These are phyloP conservation scores for Neoarius graeffei DNA, from an alignment of 2,113 vertebrate species.

Conservation along the genomic window DNA sequence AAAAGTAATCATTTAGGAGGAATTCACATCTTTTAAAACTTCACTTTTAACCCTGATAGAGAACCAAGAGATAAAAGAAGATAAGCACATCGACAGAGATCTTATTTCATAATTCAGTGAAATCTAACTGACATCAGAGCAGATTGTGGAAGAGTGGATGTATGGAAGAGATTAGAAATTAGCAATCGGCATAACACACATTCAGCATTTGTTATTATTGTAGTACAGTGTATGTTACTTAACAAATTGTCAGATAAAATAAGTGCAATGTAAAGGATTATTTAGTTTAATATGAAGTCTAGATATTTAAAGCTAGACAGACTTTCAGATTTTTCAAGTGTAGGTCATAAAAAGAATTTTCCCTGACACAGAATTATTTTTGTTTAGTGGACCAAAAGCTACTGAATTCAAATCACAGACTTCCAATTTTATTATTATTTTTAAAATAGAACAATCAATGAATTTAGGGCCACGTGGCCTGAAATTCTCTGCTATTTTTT, in stretches of 20 bases:
- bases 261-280: not conserved
- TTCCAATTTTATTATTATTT: no score
- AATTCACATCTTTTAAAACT: not conserved
- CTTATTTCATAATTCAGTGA: not conserved
- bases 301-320: not conserved
- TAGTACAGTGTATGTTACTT: no score
- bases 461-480: no score
- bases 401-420: no score
- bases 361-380: no score
- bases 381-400: no score
- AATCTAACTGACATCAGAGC: not conserved
- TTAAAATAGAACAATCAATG: no score
- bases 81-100: not conserved
- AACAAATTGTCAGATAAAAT: not conserved
- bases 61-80: not conserved
- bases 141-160: not conserved
- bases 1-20: not conserved
- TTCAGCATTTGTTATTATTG: not conserved
- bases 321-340: no score
- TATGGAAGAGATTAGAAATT: not conserved
- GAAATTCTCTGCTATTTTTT: no score
- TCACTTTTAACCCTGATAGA: not conserved
- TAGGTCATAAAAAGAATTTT: no score
- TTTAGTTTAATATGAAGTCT: not conserved
- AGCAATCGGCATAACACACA: not conserved